phyloP scores from a whole-genome alignment of 1,140 invertebrate genomes.

The Hylaeus volcanicus region DNA sequence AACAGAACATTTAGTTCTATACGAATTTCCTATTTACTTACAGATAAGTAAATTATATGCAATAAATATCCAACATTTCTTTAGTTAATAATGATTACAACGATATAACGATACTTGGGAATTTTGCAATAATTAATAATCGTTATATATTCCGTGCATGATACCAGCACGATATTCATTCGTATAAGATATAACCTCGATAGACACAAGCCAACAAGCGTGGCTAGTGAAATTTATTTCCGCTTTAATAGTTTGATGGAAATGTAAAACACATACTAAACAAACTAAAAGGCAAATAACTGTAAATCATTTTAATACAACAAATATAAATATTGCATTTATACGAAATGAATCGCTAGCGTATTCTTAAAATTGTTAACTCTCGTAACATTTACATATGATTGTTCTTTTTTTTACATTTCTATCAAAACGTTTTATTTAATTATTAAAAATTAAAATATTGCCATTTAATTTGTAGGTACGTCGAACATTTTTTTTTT shows the following conservation, averaged over 20 bases:
- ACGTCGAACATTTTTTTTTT: background rate
- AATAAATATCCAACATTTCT: background rate
- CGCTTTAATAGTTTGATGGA: background rate
- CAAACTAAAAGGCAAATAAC: background rate
- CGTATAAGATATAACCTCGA: background rate
- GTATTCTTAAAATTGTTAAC: background rate
- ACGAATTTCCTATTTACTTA: constrained; percentile 28
- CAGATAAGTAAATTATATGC: constrained; percentile 13
- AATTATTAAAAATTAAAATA: constrained; percentile 14
- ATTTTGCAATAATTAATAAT: background rate
- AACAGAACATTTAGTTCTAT: background rate
- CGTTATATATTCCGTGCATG: background rate
- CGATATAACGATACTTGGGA: background rate
- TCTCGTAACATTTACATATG: background rate
- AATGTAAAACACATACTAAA: constrained; percentile 10
- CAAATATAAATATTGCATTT: background rate
- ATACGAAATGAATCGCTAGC: background rate
- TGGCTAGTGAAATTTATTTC: background rate
- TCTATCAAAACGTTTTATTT: background rate
- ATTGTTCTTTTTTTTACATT: background rate
- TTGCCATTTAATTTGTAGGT: constrained; percentile 3
- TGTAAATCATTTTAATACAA: constrained; percentile 3
- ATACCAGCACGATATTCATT: background rate
- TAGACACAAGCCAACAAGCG: background rate
- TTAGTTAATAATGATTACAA: background rate